Percentiles rank a stretch among this genome's conserved stretches.
phyloP scores from a whole-genome alignment of 2,888 invertebrate species.

The Agrochola litura region DNA sequence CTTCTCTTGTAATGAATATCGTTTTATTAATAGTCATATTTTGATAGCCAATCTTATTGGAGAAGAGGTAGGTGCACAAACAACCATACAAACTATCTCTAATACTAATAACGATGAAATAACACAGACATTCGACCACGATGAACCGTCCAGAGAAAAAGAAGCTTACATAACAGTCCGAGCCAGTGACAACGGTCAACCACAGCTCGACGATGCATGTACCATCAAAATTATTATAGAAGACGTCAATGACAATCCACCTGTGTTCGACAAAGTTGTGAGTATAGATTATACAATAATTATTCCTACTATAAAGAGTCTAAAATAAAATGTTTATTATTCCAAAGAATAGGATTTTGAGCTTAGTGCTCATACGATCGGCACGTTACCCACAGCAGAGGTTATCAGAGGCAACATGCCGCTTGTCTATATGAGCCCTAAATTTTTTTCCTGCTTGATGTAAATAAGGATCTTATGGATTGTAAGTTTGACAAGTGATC shows the following conservation, averaged over 20 bases:
- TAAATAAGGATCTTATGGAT: background rate
- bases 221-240: constrained; percentile 97
- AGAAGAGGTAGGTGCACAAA: constrained; percentile 70
- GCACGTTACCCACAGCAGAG: background rate
- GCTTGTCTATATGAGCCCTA: background rate
- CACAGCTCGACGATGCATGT: constrained; percentile 97
- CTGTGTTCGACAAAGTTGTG: constrained; percentile 95
- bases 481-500: background rate
- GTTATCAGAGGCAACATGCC: background rate
- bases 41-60: constrained; percentile 58
- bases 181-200: constrained; percentile 97
- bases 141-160: constrained; percentile 96
- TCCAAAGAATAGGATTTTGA: background rate
- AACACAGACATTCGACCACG: constrained; percentile 95
- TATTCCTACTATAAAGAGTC: background rate
- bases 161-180: constrained; percentile 96
- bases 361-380: background rate
- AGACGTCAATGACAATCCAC: constrained; percentile 98
- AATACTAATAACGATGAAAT: constrained; percentile 50
- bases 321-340: background rate
- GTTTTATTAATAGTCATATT: constrained; percentile 12
- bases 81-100: background rate
- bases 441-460: background rate
- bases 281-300: constrained; percentile 77
- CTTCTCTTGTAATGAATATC: background rate